A percentile compares a stretch with the other conserved stretches of the same genome.
These are phyloP conservation scores for Chelon labrosus DNA, from an alignment of 2,797 vertebrate species.

Conservation along the genomic window DNA sequence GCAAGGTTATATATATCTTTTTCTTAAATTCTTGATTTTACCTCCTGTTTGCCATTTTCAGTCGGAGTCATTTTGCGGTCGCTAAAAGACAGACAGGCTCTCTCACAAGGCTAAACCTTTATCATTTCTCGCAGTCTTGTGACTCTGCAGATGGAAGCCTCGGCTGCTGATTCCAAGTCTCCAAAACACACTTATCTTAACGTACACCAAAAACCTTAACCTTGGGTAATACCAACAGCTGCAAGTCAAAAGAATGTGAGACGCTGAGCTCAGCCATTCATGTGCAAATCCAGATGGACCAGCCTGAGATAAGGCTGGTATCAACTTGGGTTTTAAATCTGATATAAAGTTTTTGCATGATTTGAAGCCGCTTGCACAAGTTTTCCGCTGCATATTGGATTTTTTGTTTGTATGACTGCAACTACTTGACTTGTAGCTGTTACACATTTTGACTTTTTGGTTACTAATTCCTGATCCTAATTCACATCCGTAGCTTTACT, in stretches of 20 bases:
- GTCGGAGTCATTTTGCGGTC: not conserved
- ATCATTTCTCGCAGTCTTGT: conserved; percentile 21
- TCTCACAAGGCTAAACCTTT: conserved; percentile 50
- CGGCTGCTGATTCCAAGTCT: conserved; percentile 59
- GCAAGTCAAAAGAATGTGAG: conserved; percentile 4
- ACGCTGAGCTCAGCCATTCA: not conserved
- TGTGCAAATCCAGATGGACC: not conserved
- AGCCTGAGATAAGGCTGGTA: not conserved
- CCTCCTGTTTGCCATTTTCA: not conserved
- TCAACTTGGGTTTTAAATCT: not conserved
- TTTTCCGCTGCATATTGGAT: too few relatives aligned
- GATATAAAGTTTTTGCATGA: not conserved
- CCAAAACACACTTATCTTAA: conserved; percentile 68
- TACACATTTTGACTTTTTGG: too few relatives aligned
- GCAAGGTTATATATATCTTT: too few relatives aligned
- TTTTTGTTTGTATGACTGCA: too few relatives aligned
- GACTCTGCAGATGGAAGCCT: conserved; percentile 60
- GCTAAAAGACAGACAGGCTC: conserved; percentile 18
- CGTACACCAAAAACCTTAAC: conserved; percentile 63
- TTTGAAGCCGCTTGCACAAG: too few relatives aligned
- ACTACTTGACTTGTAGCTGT: too few relatives aligned
- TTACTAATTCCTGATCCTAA: too few relatives aligned
- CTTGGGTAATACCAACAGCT: conserved; percentile 53
- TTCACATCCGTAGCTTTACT: too few relatives aligned
- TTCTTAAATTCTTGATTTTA: too few relatives aligned